A percentile compares a stretch with the other conserved stretches of the same genome.
Evolutionary conservation across 2,113 vertebrate genomes (phyloP).

Genomic region (Crotalus horridus): DNA sequence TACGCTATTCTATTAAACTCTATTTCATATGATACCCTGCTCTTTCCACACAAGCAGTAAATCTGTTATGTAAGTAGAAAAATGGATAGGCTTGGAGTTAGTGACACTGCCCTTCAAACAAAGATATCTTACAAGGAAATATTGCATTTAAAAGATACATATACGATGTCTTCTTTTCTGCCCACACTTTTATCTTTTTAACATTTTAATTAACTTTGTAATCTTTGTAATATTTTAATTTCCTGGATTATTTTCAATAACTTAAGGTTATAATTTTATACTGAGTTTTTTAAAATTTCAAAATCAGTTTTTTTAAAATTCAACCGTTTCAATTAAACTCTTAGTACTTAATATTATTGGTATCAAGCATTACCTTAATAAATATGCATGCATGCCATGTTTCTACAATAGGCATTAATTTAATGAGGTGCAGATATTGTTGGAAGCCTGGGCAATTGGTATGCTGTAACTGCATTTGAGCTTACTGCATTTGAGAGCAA

Average conservation of each 20-base stretch:
- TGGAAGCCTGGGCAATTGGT: not conserved
- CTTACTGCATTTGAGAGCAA: not conserved
- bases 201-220: not conserved
- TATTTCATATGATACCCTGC: not conserved
- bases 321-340: not conserved
- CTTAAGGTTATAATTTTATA: not conserved
- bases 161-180: rapidly evolving
- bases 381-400: not conserved
- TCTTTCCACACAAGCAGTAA: not conserved
- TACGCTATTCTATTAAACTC: not conserved
- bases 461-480: not conserved
- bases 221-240: not conserved
- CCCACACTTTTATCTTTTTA: not conserved
- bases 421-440: not conserved
- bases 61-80: rapidly evolving
- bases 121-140: not conserved
- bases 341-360: not conserved
- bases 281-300: constrained; percentile 6
- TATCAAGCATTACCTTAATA: rapidly evolving
- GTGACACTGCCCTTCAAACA: not conserved
- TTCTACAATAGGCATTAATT: not conserved
- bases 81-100: not conserved
- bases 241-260: not conserved
- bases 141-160: not conserved
- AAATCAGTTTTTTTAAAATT: not conserved